Conservation (phyloP, 1,140 invertebrate genomes). For the Hycleus cichorii region DNA sequence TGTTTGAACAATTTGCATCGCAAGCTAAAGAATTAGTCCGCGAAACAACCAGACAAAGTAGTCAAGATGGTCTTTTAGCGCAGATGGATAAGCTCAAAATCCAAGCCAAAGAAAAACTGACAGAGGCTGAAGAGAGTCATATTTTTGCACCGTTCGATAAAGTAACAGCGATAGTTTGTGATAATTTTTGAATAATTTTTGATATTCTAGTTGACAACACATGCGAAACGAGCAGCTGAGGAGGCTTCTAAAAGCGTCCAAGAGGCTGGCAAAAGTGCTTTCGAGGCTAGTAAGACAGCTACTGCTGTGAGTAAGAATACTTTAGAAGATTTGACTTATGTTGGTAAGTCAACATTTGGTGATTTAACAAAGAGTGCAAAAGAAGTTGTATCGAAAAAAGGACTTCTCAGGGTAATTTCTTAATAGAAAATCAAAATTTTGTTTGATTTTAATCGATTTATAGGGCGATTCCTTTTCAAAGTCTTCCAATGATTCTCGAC, state of each 20-base stretch:
- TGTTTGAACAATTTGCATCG: slow-evolving; percentile 76
- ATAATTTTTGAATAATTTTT: not conserved
- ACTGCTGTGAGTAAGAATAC: slow-evolving; percentile 83
- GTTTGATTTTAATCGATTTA: slow-evolving; percentile 3
- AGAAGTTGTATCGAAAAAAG: slow-evolving; percentile 78
- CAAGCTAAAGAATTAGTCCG: slow-evolving; percentile 80
- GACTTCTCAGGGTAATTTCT: slow-evolving; percentile 61
- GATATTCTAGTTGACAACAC: slow-evolving; percentile 61
- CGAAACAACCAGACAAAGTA: slow-evolving; percentile 79
- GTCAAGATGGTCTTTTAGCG: slow-evolving; percentile 80
- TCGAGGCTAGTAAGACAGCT: slow-evolving; percentile 80
- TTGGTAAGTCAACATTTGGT: slow-evolving; percentile 76
- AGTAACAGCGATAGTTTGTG: slow-evolving; percentile 41
- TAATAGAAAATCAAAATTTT: not conserved
- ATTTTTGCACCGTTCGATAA: slow-evolving; percentile 68
- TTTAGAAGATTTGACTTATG: slow-evolving; percentile 78
- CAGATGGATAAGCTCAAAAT: slow-evolving; percentile 76
- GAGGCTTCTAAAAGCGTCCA: slow-evolving; percentile 76
- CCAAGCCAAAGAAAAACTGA: slow-evolving; percentile 61
- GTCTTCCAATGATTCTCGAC: slow-evolving; percentile 20
- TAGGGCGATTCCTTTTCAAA: slow-evolving; percentile 36
- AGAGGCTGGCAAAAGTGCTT: slow-evolving; percentile 71
- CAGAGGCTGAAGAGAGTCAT: slow-evolving; percentile 59
- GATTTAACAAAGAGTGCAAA: slow-evolving; percentile 88
- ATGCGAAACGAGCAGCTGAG: slow-evolving; percentile 82